Conservation (phyloP, 2,113 vertebrate species). For the Solea solea region DNA sequence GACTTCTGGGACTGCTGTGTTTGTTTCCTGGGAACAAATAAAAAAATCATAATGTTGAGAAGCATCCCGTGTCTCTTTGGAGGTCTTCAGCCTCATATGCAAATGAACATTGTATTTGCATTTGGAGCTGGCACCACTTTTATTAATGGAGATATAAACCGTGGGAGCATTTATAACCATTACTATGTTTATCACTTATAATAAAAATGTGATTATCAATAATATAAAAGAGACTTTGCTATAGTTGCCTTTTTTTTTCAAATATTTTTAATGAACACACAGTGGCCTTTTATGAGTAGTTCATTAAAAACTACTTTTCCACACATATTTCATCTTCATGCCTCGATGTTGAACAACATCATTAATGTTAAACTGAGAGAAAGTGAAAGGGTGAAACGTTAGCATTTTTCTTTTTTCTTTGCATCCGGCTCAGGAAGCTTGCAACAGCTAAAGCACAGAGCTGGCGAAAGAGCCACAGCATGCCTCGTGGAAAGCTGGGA, state of each 20-base stretch:
- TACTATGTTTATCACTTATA: constrained; percentile 45
- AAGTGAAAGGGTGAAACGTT: constrained; percentile 65
- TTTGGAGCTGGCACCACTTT: constrained; percentile 30
- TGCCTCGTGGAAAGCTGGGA: constrained; percentile 75
- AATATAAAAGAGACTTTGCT: constrained; percentile 14
- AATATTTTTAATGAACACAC: constrained; percentile 52
- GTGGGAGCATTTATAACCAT: constrained; percentile 35
- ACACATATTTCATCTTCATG: constrained; percentile 65
- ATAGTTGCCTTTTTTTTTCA: constrained; percentile 36
- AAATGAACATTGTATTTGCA: constrained; percentile 45
- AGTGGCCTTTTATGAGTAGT: constrained; percentile 45
- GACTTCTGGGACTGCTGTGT: constrained; percentile 13
- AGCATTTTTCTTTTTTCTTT: constrained; percentile 58
- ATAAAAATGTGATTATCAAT: constrained; percentile 59
- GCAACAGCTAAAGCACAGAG: constrained; percentile 33
- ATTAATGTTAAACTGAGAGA: constrained; percentile 65
- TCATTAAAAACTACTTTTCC: constrained; percentile 55
- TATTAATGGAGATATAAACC: constrained; percentile 43
- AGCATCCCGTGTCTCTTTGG: constrained; percentile 28
- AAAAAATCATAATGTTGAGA: constrained; percentile 15
- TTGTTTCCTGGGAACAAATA: constrained; percentile 26
- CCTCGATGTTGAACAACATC: constrained; percentile 56
- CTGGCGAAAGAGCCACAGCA: constrained; percentile 37
- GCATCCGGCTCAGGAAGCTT: constrained; percentile 73
- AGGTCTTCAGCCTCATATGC: constrained; percentile 46